phyloP scores from a whole-genome alignment of 2,797 vertebrate species.

The Enteromius radiatus region DNA sequence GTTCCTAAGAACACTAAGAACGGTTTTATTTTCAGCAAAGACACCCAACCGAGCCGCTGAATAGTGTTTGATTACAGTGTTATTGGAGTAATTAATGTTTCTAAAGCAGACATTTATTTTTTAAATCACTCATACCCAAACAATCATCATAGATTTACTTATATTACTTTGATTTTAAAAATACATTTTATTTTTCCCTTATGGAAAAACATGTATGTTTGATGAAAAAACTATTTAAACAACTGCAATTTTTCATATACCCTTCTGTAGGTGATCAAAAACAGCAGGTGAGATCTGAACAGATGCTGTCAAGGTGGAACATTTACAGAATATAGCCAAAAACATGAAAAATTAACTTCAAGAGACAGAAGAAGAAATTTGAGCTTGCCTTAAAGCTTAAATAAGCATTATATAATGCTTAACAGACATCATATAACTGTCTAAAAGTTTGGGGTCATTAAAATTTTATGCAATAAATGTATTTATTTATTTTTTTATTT shows the following conservation, averaged over 20 bases:
- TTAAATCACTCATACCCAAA: not conserved
- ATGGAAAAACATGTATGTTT: not conserved
- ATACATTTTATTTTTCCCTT: not conserved
- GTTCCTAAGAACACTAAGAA: not conserved
- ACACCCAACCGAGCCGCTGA: not conserved
- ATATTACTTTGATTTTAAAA: not conserved
- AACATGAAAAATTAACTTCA: not conserved
- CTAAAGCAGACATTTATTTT: not conserved
- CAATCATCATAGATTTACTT: not conserved
- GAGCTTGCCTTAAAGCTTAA: not conserved
- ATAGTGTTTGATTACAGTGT: slow-evolving; percentile 16
- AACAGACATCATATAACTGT: not conserved
- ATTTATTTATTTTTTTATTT: not conserved
- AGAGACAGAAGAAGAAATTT: not conserved
- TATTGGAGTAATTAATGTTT: slow-evolving; percentile 17
- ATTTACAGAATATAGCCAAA: slow-evolving; percentile 9
- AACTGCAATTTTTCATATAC: not conserved
- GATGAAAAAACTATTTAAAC: not conserved
- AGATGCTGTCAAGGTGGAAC: not conserved
- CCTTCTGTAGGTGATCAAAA: slow-evolving; percentile 5
- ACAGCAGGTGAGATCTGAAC: slow-evolving; percentile 21
- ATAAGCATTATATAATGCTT: not conserved
- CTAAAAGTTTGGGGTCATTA: not conserved
- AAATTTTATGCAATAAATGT: not conserved
- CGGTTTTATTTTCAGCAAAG: not conserved